Base-by-base conservation (phyloP, 2,797 vertebrate species). In the Benthosema pterotum region DNA sequence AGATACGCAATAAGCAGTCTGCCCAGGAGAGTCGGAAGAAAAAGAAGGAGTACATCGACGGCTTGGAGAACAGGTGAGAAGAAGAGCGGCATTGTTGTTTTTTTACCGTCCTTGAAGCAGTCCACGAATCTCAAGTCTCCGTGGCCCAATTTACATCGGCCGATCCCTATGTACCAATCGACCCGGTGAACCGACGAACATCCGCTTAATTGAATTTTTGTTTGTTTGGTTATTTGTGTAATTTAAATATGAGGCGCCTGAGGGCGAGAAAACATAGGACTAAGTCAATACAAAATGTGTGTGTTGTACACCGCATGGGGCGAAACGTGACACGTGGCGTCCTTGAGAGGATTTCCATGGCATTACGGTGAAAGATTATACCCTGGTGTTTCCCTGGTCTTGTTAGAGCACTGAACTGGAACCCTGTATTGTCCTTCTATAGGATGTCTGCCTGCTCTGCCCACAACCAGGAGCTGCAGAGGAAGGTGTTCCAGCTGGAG, bases 11-110 rank as follows among this genome's bases (percentile, higher is more conserved):
- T 79, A 98, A 98, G 71, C 97, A 97, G 70, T 98, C 96, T 0
- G 96, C 97, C 8, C 96, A 98, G 78, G 96, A 98, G 72, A 98
- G 96, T 89, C 87, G 96, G 72, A 99, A 97, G 86, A 98, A 98
- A 89, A 98, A 98, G 83, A 98, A 98, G 78, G 96, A 99, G 15
- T 98, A 98, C 1, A 95, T 98, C 0, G 96, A 99, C 0, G 94
- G 96, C 12, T 81, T 98, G 84, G 96, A 98, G 82, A 94, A 85
- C 83, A 91, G 96, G 96, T 97, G 67, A 59, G 42, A 77, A 17
- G 28, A n/a, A n/a, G n/a, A n/a, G n/a, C n/a, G n/a, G n/a, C n/a
- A n/a, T n/a, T 38, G 32, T 8, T 38, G 45, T 46, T 46, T 46
- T 45, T 46, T 46, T 7, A 46, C 4, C 45, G 3, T 46, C 12